A percentile compares a stretch with the other conserved stretches of the same genome.
Conservation (phyloP, 2,888 invertebrate genomes). For the Unio delphinus region DNA sequence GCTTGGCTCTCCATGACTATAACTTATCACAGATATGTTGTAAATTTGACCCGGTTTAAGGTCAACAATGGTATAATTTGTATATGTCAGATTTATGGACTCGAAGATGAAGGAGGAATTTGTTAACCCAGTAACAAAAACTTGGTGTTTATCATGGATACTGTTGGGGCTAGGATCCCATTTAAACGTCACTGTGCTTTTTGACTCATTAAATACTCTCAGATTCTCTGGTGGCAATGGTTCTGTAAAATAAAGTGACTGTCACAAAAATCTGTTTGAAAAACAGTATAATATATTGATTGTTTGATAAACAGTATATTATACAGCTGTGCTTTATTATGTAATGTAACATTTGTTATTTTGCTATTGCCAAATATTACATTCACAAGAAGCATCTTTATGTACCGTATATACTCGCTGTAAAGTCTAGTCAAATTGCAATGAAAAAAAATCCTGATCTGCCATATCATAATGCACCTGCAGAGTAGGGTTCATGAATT, state of each 20-base stretch:
- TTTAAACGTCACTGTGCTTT: conserved; percentile 19
- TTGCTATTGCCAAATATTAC: too few species aligned
- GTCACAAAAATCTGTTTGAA: too few species aligned
- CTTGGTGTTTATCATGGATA: conserved; percentile 24
- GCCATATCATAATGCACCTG: too few species aligned
- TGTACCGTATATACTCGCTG: too few species aligned
- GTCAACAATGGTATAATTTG: conserved; percentile 29
- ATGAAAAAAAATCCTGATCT: too few species aligned
- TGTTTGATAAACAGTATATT: too few species aligned
- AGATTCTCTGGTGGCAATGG: conserved; percentile 40
- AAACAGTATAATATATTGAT: too few species aligned
- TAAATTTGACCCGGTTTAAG: conserved; percentile 46
- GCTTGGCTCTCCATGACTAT: conserved; percentile 41
- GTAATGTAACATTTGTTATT: too few species aligned
- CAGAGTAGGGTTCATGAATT: too few species aligned
- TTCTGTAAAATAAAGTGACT: conserved; percentile 18
- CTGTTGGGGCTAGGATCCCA: conserved; percentile 39
- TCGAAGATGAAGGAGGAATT: conserved; percentile 10
- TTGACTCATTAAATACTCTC: conserved; percentile 12
- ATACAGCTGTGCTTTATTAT: too few species aligned
- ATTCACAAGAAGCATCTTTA: too few species aligned
- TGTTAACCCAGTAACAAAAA: conserved; percentile 19
- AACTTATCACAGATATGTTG: conserved; percentile 40
- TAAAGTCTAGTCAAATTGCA: too few species aligned
- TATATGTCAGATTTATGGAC: conserved; percentile 15